These are phyloP conservation scores for Accipiter badius DNA, from an alignment of 2,797 vertebrate genomes.

Conservation along the genomic window DNA sequence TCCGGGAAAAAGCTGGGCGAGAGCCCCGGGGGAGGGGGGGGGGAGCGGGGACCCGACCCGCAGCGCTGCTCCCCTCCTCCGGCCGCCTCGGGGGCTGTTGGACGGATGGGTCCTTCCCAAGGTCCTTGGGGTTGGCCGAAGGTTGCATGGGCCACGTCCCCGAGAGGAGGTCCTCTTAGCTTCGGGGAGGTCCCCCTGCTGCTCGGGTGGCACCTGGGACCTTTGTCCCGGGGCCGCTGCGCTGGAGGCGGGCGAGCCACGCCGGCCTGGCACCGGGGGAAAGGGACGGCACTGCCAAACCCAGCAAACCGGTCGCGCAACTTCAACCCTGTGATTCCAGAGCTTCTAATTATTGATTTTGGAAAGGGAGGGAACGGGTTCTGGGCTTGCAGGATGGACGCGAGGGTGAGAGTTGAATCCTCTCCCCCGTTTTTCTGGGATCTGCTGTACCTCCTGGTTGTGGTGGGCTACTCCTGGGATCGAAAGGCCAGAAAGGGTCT, in stretches of 20 bases:
- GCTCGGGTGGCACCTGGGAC: background rate
- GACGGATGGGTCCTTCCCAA: background rate
- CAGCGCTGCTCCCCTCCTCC: background rate
- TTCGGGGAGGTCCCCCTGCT: background rate
- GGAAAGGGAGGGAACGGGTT: background rate
- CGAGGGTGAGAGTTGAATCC: background rate
- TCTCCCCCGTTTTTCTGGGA: background rate
- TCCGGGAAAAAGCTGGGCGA: background rate
- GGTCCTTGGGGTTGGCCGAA: accelerated
- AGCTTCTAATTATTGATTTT: background rate
- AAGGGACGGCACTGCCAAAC: background rate
- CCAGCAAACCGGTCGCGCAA: conserved; percentile 1
- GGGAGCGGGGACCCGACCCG: background rate
- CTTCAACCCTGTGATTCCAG: background rate
- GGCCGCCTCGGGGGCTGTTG: accelerated
- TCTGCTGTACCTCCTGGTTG: background rate
- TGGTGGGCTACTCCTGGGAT: no score
- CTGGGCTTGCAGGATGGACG: background rate
- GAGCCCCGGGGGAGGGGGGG: background rate
- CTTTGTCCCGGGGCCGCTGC: background rate
- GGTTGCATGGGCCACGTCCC: accelerated
- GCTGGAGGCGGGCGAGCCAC: background rate
- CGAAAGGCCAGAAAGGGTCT: background rate
- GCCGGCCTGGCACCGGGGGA: background rate
- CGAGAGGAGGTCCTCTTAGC: accelerated